Evolutionary conservation across 1,140 invertebrate genomes (phyloP).

Genomic region (Melipona quadrifasciata): DNA sequence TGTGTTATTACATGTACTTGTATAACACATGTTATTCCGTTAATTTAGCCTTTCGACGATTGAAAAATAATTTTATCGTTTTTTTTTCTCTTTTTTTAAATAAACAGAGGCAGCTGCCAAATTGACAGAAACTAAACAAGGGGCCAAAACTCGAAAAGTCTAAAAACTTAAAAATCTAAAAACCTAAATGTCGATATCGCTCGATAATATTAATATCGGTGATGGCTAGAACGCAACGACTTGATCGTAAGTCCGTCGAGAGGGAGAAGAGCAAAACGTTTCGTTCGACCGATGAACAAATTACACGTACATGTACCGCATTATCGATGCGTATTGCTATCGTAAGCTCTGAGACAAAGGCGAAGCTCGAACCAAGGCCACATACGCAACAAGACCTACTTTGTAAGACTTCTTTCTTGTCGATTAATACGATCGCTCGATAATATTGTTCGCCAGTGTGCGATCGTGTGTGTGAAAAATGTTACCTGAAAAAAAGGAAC

Average conservation of each 20-base stretch:
- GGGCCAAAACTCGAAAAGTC: too few species aligned
- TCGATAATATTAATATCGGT: too few species aligned
- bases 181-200: too few species aligned
- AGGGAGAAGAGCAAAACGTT: neutral
- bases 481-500: neutral
- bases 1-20: too few species aligned
- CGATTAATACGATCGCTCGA: conserved; percentile 35
- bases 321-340: conserved; percentile 27
- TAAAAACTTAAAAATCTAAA: too few species aligned
- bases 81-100: too few species aligned
- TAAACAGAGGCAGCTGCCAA: too few species aligned
- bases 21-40: too few species aligned
- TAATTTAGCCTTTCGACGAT: too few species aligned
- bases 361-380: conserved; percentile 58
- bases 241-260: neutral
- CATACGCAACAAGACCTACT: conserved; percentile 64
- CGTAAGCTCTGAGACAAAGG: conserved; percentile 41
- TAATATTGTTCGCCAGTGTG: neutral
- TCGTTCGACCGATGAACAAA: neutral
- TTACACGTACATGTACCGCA: neutral
- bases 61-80: too few species aligned
- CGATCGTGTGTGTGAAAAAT: neutral
- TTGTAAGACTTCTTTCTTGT: conserved; percentile 64
- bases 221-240: too few species aligned
- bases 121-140: too few species aligned